These are phyloP conservation scores for Lagorchestes hirsutus DNA, from an alignment of 2,797 vertebrate species.

Conservation along the genomic window DNA sequence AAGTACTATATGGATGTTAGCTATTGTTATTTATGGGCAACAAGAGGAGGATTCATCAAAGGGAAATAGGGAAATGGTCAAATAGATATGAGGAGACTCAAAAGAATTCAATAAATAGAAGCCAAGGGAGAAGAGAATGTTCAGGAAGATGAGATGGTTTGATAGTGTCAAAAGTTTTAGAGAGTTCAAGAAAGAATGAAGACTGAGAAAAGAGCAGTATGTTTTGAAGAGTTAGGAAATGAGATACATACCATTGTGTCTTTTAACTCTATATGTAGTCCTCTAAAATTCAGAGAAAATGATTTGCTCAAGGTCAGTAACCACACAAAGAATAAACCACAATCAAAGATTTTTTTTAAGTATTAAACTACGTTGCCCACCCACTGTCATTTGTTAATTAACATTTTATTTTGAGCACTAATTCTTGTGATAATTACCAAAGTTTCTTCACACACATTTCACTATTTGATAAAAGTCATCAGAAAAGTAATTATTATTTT, in stretches of 20 bases:
- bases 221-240: not conserved
- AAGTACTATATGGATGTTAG: not conserved
- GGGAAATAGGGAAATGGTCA: not conserved
- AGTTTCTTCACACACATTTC: not conserved
- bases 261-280: slow-evolving; percentile 1
- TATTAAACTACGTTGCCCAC: slow-evolving; percentile 4
- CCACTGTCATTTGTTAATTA: slow-evolving; percentile 41
- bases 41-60: not conserved
- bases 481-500: slow-evolving; percentile 41
- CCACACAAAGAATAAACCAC: not conserved
- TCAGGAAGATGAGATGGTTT: not conserved
- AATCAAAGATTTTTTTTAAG: not conserved
- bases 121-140: not conserved
- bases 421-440: slow-evolving; percentile 18
- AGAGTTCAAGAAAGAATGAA: not conserved
- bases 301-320: not conserved
- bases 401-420: slow-evolving; percentile 52
- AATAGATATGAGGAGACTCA: not conserved
- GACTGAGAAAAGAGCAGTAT: not conserved
- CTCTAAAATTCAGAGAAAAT: slow-evolving; percentile 38
- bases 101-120: not conserved
- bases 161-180: not conserved
- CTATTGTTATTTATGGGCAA: not conserved
- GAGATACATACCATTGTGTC: not conserved
- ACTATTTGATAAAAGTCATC: slow-evolving; percentile 55